Base-by-base conservation (phyloP, 2,113 vertebrate genomes). In the Noturus placidus region DNA sequence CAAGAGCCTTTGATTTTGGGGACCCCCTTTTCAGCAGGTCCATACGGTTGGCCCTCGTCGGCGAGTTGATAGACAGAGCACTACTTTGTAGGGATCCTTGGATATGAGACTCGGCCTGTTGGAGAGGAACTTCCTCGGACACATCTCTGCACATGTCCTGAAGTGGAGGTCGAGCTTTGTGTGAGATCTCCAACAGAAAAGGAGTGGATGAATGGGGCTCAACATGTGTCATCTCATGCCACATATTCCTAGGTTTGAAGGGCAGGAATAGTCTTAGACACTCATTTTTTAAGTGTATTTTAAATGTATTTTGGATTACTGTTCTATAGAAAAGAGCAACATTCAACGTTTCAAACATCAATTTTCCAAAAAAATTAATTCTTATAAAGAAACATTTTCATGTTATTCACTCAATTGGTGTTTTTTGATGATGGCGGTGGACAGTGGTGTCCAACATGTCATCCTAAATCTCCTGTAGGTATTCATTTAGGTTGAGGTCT, bases 11-110 rank as follows among this genome's bases (percentile, higher is more conserved):
- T 35, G 87, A 82, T 19, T 84, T 87, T n/a, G 52, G 50, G 59
- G 70, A 11, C 10, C 85, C 83, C n/a, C 35, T 50, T 78, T 59
- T 90, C 63, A 90, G 86, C 7, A 89, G 72, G n/a, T 79, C 80
- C 30, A 61, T 46, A 78, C 63, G 38, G 10, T 57, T 70, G 52
- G 38, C 54, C 46, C 17, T 35, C 2, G 15, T 79, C 13, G 38
- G 82, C 57, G 84, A 89, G n/a, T 25, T 57, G 3, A 57, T 11
- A 1, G 63, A 84, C 42, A 84, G 56, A 82, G 38, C 52, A 57
- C 70, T 77, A 85, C n/a, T 57, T 87, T 81, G 81, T 80, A 74
- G 54, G 79, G 61, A 87, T 54, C 14, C 52, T 57, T 35, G 46
- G 42, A 14, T 85, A 42, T 82, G 65, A 61, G 8, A 63, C 78